Conservation (phyloP, 2,113 vertebrate species). For the Xyliphius kryptos region DNA sequence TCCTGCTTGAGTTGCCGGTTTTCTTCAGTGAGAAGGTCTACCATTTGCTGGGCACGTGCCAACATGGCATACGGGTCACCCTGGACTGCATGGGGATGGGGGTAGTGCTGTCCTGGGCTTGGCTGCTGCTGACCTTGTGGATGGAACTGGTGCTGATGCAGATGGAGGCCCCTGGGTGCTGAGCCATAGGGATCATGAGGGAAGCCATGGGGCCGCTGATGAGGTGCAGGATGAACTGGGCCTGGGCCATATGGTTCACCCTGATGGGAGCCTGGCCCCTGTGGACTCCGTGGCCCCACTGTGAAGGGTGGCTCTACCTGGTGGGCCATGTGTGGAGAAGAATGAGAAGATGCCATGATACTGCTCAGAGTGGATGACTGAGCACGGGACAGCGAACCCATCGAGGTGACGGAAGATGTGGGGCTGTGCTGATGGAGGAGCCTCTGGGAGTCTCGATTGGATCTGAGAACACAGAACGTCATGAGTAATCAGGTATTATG, state of each 20-base stretch:
- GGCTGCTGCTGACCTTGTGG: slow-evolving; percentile 45
- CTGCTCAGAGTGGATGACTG: slow-evolving; percentile 81
- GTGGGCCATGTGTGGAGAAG: slow-evolving; percentile 58
- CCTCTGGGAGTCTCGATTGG: slow-evolving; percentile 77
- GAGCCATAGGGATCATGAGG: slow-evolving; percentile 70
- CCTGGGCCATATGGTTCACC: slow-evolving; percentile 62
- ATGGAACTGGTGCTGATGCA: slow-evolving; percentile 63
- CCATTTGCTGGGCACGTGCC: slow-evolving; percentile 90
- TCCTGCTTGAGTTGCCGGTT: slow-evolving; percentile 86
- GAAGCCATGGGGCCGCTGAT: slow-evolving; percentile 64
- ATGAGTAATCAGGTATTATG: background rate
- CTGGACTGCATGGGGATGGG: slow-evolving; percentile 59
- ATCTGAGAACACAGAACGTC: slow-evolving; percentile 64
- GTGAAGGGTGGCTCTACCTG: slow-evolving; percentile 56
- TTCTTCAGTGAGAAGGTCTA: slow-evolving; percentile 87
- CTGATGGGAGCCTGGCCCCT: slow-evolving; percentile 63
- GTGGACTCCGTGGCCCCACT: slow-evolving; percentile 60
- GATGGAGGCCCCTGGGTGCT: slow-evolving; percentile 74
- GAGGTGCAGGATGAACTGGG: slow-evolving; percentile 47
- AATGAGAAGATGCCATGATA: slow-evolving; percentile 65
- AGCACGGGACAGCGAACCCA: slow-evolving; percentile 82
- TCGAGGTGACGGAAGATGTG: slow-evolving; percentile 86
- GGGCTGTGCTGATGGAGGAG: slow-evolving; percentile 86
- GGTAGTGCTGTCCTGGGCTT: slow-evolving; percentile 42
- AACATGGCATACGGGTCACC: slow-evolving; percentile 84